These are phyloP conservation scores for Elaphurus davidianus DNA, from an alignment of 2,113 vertebrate species.

Conservation along the genomic window DNA sequence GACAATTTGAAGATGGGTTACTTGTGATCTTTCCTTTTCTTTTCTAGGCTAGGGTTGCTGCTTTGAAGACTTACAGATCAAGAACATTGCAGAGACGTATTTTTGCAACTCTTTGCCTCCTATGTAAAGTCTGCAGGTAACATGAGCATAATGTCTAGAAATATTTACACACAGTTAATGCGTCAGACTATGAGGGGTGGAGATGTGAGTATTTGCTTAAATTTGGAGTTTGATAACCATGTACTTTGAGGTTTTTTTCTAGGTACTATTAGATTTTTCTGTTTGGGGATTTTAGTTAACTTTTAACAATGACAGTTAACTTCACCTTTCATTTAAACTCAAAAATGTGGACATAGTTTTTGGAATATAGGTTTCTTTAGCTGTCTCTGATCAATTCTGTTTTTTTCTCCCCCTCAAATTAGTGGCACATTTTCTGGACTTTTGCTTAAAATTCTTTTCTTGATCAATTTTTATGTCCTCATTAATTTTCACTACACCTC, in stretches of 20 bases:
- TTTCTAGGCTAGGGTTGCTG: background rate
- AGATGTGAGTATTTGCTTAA: background rate
- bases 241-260: background rate
- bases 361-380: background rate
- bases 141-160: accelerated
- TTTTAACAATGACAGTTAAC: background rate
- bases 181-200: too few species aligned
- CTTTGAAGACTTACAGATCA: background rate
- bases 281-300: background rate
- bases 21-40: background rate
- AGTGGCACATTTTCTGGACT: background rate
- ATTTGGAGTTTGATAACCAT: background rate
- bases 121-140: background rate
- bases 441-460: background rate
- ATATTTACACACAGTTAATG: accelerated
- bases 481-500: accelerated
- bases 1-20: background rate
- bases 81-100: background rate
- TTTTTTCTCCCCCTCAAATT: accelerated
- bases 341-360: background rate
- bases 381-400: background rate
- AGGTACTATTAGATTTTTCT: background rate
- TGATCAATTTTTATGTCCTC: accelerated
- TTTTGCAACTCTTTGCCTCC: background rate
- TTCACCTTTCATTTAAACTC: background rate